phyloP scores from a whole-genome alignment of 2,888 invertebrate genomes.

The Tipula vernalis region DNA sequence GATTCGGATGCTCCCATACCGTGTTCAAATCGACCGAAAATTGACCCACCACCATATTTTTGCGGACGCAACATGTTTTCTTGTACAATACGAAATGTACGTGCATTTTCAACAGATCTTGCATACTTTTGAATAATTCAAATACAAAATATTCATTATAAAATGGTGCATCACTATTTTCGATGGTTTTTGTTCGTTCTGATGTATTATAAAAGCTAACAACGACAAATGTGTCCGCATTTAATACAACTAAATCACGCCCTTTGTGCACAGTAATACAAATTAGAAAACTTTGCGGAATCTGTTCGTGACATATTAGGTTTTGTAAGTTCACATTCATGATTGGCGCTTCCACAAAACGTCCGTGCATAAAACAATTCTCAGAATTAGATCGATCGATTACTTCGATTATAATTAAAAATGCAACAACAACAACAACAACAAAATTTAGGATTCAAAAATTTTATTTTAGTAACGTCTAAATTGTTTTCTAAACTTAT shows the following conservation, averaged over 20 bases:
- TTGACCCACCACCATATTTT: slow-evolving; percentile 44
- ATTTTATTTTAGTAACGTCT: slow-evolving; percentile 51
- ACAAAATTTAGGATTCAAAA: not conserved
- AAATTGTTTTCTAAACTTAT: slow-evolving; percentile 93
- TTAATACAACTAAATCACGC: slow-evolving; percentile 39
- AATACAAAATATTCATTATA: slow-evolving; percentile 65
- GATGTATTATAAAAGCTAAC: slow-evolving; percentile 48
- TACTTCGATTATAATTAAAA: not conserved
- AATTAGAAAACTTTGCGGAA: slow-evolving; percentile 40
- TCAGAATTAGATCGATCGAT: not conserved
- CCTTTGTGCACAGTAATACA: slow-evolving; percentile 56
- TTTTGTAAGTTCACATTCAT: not conserved
- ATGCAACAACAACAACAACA: not conserved
- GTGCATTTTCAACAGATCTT: slow-evolving; percentile 42
- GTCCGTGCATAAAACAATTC: not conserved
- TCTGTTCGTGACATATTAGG: slow-evolving; percentile 25
- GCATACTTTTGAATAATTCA: slow-evolving; percentile 44
- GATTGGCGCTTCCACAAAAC: not conserved
- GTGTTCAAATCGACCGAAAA: slow-evolving; percentile 50
- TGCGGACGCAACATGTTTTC: slow-evolving; percentile 35
- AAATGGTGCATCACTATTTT: slow-evolving; percentile 47
- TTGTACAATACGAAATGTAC: slow-evolving; percentile 49
- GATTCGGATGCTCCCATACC: slow-evolving; percentile 61
- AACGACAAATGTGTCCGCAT: slow-evolving; percentile 47
- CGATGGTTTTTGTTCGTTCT: slow-evolving; percentile 43